Base-by-base conservation (phyloP, 2,888 invertebrate genomes). In the Drosophila pseudotakahashii region DNA sequence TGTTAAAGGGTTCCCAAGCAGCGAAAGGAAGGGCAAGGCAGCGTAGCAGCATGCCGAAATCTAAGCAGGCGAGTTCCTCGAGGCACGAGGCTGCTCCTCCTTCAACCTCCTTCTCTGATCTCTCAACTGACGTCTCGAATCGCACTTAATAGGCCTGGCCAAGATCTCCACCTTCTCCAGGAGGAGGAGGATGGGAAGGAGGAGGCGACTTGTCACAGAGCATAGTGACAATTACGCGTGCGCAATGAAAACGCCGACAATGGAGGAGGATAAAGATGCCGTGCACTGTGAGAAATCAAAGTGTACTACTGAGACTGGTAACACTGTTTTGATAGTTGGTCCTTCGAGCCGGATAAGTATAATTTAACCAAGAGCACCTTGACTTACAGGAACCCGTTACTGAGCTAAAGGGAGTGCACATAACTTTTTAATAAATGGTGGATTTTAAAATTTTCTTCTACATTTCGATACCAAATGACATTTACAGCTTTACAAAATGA, bases 211-310 rank as follows among this genome's bases (percentile, higher is more conserved):
- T 55, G 72, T 54, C 69, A 73, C 66, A 75, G 76, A 77, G 83
- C 80, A 73, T 58, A 84, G 89, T 85, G 84, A 89, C 89, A 84
- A 84, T 81, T 84, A 88, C 82, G 88, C 81, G 71, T 81, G 73
- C 45, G 63, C 64, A 62, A 62, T 62, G 79, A 72, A 55, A 59
- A 63, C 45, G 39, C 63, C 53, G 47, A 51, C 78, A 68, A 74
- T 71, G 64, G 16, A 41, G 32, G 62, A 63, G 63, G 19, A 37
- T 44, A 16, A 37, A 30, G 32, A 16, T 32, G 61, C 26, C 44
- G 45, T 13, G 13, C 47, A 61, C 61, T 32, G 37, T 0, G 57
- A 73, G 62, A 74, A 71, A 71, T 19, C 19, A 2, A 2, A 2
- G 2, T 19, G 19, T 19, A 19, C 19, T 19, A n/a, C n/a, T n/a